phyloP scores from a whole-genome alignment of 2,888 invertebrate genomes.

The Eupithecia exiguata region DNA sequence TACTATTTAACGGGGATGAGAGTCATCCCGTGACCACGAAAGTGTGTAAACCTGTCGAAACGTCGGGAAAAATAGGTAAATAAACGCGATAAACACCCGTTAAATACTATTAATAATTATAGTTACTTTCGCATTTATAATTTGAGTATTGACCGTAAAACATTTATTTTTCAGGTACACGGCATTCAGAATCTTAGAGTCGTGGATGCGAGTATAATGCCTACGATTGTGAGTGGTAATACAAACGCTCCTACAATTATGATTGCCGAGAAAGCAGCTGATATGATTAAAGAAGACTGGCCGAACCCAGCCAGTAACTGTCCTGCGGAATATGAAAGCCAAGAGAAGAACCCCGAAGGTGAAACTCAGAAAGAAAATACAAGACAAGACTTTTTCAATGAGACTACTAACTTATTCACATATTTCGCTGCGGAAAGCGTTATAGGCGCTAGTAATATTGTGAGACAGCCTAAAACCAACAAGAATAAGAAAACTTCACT shows the following conservation, averaged over 20 bases:
- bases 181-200: conserved; percentile 88
- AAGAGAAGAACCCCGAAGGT: conserved; percentile 47
- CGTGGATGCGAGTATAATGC: conserved; percentile 93
- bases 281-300: conserved; percentile 92
- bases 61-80: too few species aligned
- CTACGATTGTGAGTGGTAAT: conserved; percentile 90
- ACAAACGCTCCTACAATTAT: conserved; percentile 93
- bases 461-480: conserved; percentile 8
- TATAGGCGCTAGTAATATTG: conserved; percentile 21
- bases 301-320: conserved; percentile 49
- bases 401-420: conserved; percentile 64
- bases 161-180: conserved; percentile 76
- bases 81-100: too few species aligned
- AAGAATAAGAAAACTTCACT: conserved; percentile 28
- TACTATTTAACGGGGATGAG: too few species aligned
- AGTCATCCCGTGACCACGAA: too few species aligned
- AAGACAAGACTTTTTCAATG: conserved; percentile 57
- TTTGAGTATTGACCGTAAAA: not conserved
- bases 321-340: conserved; percentile 42
- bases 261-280: conserved; percentile 92
- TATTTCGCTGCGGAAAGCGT: conserved; percentile 44
- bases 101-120: too few species aligned
- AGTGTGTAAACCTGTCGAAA: too few species aligned
- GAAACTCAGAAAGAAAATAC: conserved; percentile 44
- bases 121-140: not conserved